A percentile compares a stretch with the other conserved stretches of the same genome.
Conservation (phyloP, 1,140 invertebrate species). For the Macrobrachium rosenbergii region DNA sequence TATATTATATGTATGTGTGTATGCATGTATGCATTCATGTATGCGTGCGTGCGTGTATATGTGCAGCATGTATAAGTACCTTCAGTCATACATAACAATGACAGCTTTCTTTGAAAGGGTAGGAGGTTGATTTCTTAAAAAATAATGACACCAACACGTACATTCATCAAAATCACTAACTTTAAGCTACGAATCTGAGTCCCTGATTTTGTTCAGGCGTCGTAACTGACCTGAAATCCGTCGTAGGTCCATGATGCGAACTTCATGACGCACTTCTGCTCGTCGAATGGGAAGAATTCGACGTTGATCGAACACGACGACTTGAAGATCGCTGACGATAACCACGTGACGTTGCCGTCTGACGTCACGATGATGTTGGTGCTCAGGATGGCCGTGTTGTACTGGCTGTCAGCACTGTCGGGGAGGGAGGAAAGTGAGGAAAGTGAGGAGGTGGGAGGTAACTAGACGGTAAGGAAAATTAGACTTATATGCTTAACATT, state of each 20-base stretch:
- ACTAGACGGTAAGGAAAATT: not conserved
- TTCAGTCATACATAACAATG: no score
- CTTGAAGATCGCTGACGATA: constrained; percentile 53
- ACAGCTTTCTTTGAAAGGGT: no score
- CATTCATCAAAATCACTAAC: not conserved
- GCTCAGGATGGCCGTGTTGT: constrained; percentile 70
- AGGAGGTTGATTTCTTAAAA: no score
- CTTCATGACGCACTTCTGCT: constrained; percentile 58
- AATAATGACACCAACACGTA: no score
- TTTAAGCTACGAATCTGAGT: not conserved
- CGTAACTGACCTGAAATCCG: constrained; percentile 41
- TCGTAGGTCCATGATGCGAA: constrained; percentile 59
- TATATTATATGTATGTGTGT: not conserved
- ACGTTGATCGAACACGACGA: constrained; percentile 58
- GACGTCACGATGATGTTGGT: constrained; percentile 70
- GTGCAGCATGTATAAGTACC: no score
- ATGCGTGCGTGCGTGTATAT: no score
- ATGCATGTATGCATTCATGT: not conserved
- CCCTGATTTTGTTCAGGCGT: not conserved
- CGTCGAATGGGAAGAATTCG: constrained; percentile 58
- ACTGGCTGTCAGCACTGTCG: constrained; percentile 70
- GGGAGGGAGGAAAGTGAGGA: constrained; percentile 12
- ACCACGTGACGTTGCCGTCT: constrained; percentile 68
- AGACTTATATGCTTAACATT: no score
- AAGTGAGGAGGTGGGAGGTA: not conserved